Base-by-base conservation (phyloP, 37 sponge, comb jelly and placozoan genomes). In the Chondrilla cf. caribensis region DNA sequence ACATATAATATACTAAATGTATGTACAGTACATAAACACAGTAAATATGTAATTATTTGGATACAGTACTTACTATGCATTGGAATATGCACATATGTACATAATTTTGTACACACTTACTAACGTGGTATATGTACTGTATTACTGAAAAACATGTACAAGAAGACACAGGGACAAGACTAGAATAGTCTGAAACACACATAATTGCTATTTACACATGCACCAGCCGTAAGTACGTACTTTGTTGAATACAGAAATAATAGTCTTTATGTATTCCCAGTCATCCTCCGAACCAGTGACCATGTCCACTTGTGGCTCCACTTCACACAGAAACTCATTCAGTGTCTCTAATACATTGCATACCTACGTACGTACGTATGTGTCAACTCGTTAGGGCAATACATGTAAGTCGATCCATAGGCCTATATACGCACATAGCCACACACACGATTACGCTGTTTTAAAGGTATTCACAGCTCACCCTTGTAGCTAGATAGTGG, bases 251-350 rank as follows among this genome's bases (percentile, higher is more conserved):
- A 87, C 87, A 38, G 71, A 36, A 76, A 91, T 85, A 58, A 91
- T 85, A 42, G 54, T 84, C 82, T 81, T 84, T 58, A 91, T 79
- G 51, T 85, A 59, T 21, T 54, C 66, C 17, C 68, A 70, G 71
- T 85, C 88, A 79, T 42, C 81, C 29, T 84, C 88, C 38, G 84
- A 84, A 33, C 85, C 88, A 32, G 84, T 83, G 24, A 94, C 88
- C 2, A 42, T 64, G 55, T 94, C 95, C 39, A 95, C 90, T 58
- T 89, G 79, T 3, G 92, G 95, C 81, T 91, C 95, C 6, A 85
- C 71, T 29, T 89, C 92, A 17, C 41, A 14, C n/a, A 95, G 80
- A 80, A 95, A 91, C 40, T 39, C 58, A 42, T 91, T 91, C 54
- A 95, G 84, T 2, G 76, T 55, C 2, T 58, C 33, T 58, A 92